Base-by-base conservation (phyloP, 2,797 vertebrate species). In the Urophycis tenuis region DNA sequence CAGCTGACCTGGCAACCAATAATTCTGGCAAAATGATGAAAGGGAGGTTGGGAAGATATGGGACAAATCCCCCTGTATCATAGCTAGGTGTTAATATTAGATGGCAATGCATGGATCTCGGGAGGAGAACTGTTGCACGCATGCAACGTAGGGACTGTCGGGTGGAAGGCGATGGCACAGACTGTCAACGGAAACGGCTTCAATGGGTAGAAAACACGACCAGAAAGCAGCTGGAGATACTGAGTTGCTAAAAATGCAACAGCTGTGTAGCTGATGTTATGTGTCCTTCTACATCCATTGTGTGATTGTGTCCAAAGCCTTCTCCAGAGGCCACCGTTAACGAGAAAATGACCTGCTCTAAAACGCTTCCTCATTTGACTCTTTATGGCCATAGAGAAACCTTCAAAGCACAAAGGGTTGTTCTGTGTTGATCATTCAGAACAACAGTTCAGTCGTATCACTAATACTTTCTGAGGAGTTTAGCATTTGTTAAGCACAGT, bases 1-100 rank as follows among this genome's bases (percentile, higher is more conserved):
- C 83, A 91, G 89, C 87, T 87, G 90, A 91, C 90, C 91, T 89
- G 88, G 89, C 87, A 89, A 29, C 84, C 81, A 80, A 75, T 88
- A 88, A 87, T 70, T 82, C 83, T 81, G 83, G 83, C 19, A 67
- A 85, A 88, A 88, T 80, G 84, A 85, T 78, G 81, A 1, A 83
- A 85, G 72, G 83, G 81, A 78, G 76, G 30, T 80, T 67, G 72
- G 74, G 74, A 84, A 77, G 82, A 85, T 77, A 78, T 64, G 73
- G 82, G 77, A 84, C 82, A 78, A 82, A 86, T 80, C 78, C 78
- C 78, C 78, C 73, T 71, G n/a, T 87, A 86, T 81, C 78, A 29
- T 76, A 83, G 74, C 49, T 14, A 77, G 74, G 70, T 84, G 71
- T 79, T 83, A 78, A 81, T 79, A 78, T 78, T 75, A 32, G 72